Conservation (phyloP, 1,140 invertebrate species). For the Octopus bimaculoides region DNA sequence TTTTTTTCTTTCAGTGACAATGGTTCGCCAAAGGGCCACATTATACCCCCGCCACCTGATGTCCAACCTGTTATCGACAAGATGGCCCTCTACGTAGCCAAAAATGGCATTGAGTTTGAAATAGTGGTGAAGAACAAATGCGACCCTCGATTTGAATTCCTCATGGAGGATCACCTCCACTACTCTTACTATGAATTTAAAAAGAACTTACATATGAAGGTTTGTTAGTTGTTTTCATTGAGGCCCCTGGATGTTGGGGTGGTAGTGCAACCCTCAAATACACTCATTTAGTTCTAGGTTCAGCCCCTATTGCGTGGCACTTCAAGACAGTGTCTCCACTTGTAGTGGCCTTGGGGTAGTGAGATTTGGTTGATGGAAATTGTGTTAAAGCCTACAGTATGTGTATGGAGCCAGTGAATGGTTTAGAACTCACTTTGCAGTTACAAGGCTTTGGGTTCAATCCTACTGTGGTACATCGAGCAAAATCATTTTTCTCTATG, state of each 20-base stretch:
- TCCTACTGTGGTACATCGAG: too few relatives aligned
- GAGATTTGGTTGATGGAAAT: too few relatives aligned
- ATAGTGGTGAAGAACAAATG: conserved; percentile 81
- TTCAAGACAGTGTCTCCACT: too few relatives aligned
- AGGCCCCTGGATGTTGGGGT: not conserved
- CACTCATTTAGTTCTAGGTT: too few relatives aligned
- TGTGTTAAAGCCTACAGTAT: too few relatives aligned
- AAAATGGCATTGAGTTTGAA: conserved; percentile 92
- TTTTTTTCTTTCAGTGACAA: conserved; percentile 15
- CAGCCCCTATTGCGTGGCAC: too few relatives aligned
- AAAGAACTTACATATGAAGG: conserved; percentile 44
- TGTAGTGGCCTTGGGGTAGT: too few relatives aligned
- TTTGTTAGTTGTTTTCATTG: conserved; percentile 1
- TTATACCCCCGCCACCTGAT: conserved; percentile 72
- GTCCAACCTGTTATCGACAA: conserved; percentile 88
- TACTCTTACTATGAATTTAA: conserved; percentile 50
- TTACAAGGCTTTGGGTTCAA: too few relatives aligned
- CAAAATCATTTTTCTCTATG: too few relatives aligned
- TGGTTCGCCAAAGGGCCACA: conserved; percentile 21
- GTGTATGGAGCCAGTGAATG: too few relatives aligned
- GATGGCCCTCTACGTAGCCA: conserved; percentile 91
- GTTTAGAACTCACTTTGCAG: too few relatives aligned
- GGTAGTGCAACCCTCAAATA: not conserved
- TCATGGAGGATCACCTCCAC: conserved; percentile 45
- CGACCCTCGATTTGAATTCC: conserved; percentile 70